Conservation (phyloP, 2,113 vertebrate species). For the Sterrhoptilus dennistouni region DNA sequence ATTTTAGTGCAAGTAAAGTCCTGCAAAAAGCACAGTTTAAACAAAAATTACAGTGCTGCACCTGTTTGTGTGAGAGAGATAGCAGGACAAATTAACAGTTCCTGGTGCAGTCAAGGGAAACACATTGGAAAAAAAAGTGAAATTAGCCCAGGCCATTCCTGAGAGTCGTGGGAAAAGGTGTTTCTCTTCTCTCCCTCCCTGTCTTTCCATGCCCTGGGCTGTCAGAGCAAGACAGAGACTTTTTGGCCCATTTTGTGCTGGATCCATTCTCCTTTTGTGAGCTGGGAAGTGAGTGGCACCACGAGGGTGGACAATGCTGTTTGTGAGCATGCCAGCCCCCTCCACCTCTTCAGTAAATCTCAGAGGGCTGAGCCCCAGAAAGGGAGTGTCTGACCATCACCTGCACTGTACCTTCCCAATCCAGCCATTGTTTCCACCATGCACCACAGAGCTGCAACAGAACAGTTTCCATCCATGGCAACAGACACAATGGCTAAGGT, state of each 20-base stretch:
- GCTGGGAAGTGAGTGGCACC: neutral
- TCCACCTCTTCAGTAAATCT: neutral
- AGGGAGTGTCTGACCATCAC: neutral
- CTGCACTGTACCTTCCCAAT: neutral
- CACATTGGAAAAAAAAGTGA: neutral
- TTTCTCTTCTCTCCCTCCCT: neutral
- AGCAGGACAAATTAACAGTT: neutral
- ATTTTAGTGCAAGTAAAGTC: neutral
- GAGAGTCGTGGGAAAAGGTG: neutral
- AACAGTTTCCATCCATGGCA: conserved; percentile 9
- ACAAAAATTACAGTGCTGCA: neutral
- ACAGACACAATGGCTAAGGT: conserved; percentile 22
- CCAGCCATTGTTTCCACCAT: conserved; percentile 27
- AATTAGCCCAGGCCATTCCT: neutral
- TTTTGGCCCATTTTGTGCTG: neutral
- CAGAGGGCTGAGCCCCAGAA: neutral
- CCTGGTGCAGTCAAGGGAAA: neutral
- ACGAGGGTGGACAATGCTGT: neutral
- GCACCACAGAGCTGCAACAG: conserved; percentile 14
- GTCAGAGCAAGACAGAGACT: neutral
- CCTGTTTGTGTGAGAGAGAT: neutral
- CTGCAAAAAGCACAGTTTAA: neutral
- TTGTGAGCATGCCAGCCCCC: neutral
- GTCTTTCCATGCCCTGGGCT: neutral
- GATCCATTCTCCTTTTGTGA: neutral